phyloP scores from a whole-genome alignment of 2,113 vertebrate species.

The Scortum barcoo region DNA sequence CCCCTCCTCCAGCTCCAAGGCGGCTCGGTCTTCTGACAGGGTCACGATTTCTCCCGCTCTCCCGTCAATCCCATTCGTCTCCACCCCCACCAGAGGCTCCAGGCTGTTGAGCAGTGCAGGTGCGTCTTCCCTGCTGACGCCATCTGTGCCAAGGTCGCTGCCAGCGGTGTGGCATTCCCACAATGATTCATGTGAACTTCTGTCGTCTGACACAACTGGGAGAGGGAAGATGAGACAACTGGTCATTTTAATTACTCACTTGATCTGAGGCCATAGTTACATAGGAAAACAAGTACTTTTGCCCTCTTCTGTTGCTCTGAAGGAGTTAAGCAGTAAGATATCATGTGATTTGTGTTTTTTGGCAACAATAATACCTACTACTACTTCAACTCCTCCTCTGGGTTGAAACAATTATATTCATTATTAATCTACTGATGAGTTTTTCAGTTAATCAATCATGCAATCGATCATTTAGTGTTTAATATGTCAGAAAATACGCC shows the following conservation, averaged over 20 bases:
- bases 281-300: constrained; percentile 31
- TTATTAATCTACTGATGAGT: not conserved
- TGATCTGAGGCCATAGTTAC: constrained; percentile 18
- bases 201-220: constrained; percentile 84
- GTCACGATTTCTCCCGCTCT: constrained; percentile 78
- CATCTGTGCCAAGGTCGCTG: constrained; percentile 85
- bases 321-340: not conserved
- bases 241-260: constrained; percentile 63
- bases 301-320: not conserved
- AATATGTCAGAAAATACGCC: not conserved
- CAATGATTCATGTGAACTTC: constrained; percentile 77
- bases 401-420: not conserved
- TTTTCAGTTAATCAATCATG: not conserved
- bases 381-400: not conserved
- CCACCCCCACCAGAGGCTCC: constrained; percentile 53
- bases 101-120: constrained; percentile 70
- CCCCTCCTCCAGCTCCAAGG: constrained; percentile 65
- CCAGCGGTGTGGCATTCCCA: constrained; percentile 76
- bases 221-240: constrained; percentile 75
- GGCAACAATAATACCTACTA: not conserved
- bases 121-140: constrained; percentile 76
- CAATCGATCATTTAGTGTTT: not conserved
- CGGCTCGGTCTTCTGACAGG: constrained; percentile 74
- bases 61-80: constrained; percentile 81
- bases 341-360: not conserved